phyloP scores from a whole-genome alignment of 2,797 vertebrate genomes.

The Macroramphosus scolopax region DNA sequence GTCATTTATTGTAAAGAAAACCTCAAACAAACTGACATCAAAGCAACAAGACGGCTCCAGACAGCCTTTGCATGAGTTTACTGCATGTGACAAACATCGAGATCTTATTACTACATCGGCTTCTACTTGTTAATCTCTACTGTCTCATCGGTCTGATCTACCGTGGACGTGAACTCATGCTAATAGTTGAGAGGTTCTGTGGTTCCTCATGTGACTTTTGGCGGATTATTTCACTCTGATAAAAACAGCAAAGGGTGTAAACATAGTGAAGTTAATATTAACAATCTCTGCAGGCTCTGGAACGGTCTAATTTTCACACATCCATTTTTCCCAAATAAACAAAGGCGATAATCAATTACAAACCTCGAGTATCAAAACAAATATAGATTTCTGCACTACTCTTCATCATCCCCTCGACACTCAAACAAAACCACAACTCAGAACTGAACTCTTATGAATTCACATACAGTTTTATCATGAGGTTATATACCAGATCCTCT shows the following conservation, averaged over 20 bases:
- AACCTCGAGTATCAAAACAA: too few relatives aligned
- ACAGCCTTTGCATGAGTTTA: constrained; percentile 79
- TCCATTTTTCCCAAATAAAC: too few relatives aligned
- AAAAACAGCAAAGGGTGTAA: not conserved
- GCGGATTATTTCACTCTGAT: constrained; percentile 37
- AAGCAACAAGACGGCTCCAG: constrained; percentile 50
- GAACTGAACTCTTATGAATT: too few relatives aligned
- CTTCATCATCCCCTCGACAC: too few relatives aligned
- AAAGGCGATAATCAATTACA: too few relatives aligned
- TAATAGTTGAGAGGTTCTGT: constrained; percentile 17
- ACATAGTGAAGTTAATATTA: not conserved
- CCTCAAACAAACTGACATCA: constrained; percentile 65
- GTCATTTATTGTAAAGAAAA: constrained; percentile 58
- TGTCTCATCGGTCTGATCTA: constrained; percentile 39
- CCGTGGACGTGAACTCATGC: constrained; percentile 52
- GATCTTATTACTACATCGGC: constrained; percentile 56
- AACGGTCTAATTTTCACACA: too few relatives aligned
- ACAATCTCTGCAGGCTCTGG: too few relatives aligned
- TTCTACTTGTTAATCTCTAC: constrained; percentile 59
- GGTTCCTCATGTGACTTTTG: constrained; percentile 31
- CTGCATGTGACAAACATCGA: constrained; percentile 77
- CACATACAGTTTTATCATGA: too few relatives aligned
- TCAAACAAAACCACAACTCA: too few relatives aligned
- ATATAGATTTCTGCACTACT: too few relatives aligned
- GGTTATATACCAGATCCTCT: too few relatives aligned